These are phyloP conservation scores for Marasmarcha lunaedactyla DNA, from an alignment of 2,888 invertebrate genomes.

Conservation along the genomic window DNA sequence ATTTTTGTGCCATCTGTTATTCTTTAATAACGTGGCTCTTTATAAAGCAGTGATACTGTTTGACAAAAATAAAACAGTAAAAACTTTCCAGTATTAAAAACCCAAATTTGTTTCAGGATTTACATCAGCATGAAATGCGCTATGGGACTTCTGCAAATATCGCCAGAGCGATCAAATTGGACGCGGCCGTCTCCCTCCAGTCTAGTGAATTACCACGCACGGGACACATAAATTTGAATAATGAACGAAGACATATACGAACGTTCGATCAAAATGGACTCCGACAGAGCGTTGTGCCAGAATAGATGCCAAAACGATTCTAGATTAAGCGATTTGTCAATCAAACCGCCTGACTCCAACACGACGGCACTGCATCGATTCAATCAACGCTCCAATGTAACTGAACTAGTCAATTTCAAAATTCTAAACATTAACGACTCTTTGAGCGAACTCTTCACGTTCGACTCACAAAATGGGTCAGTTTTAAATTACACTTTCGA, in stretches of 20 bases:
- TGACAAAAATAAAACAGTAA: no score
- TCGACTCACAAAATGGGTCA: constrained; percentile 25
- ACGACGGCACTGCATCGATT: constrained; percentile 15
- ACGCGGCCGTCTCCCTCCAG: no score
- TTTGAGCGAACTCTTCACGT: constrained; percentile 27
- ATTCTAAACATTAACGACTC: constrained; percentile 33
- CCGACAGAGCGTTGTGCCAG: constrained; percentile 14
- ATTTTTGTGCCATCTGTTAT: no score
- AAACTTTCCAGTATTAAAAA: neutral
- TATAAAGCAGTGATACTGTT: no score
- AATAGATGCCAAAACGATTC: constrained; percentile 34
- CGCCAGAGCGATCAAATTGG: no score
- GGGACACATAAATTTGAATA: neutral
- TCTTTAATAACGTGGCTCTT: no score
- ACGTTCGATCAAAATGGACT: neutral
- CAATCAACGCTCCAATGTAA: constrained; percentile 5
- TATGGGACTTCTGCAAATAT: no score
- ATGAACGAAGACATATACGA: neutral
- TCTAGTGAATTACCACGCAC: no score
- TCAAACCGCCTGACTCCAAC: constrained; percentile 26
- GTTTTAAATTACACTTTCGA: constrained; percentile 39
- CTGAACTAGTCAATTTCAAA: neutral
- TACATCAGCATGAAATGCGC: neutral
- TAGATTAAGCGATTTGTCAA: constrained; percentile 26
- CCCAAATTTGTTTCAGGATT: neutral